Percentiles rank a stretch among this genome's conserved stretches.
These are phyloP conservation scores for Batillaria attramentaria DNA, from an alignment of 1,140 invertebrate species.

Conservation along the genomic window DNA sequence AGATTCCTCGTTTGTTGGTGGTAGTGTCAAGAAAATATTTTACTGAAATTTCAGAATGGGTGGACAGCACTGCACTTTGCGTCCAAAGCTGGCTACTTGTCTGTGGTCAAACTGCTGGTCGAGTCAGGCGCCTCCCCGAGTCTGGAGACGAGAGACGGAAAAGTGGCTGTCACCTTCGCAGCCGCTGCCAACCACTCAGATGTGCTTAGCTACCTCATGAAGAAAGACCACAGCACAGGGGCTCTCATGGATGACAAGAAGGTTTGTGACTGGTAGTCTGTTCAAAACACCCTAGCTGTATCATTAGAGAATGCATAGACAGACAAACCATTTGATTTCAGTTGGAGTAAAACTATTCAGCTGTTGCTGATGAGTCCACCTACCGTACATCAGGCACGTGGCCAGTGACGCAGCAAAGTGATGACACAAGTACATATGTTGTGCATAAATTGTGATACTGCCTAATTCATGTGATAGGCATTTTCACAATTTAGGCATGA, in stretches of 20 bases:
- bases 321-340: not conserved
- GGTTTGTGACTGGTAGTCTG: too few relatives aligned
- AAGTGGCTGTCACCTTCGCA: constrained; percentile 97
- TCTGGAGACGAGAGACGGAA: constrained; percentile 81
- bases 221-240: constrained; percentile 98
- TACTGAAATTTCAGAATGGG: constrained; percentile 76
- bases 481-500: too few relatives aligned
- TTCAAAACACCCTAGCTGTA: not conserved
- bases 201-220: constrained; percentile 95
- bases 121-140: constrained; percentile 96
- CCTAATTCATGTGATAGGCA: too few relatives aligned
- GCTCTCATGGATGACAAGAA: constrained; percentile 96
- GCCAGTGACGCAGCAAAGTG: too few relatives aligned
- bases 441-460: too few relatives aligned
- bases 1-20: too few relatives aligned
- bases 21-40: too few relatives aligned
- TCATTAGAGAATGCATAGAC: not conserved
- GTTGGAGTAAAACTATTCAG: not conserved
- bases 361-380: too few relatives aligned
- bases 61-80: constrained; percentile 98
- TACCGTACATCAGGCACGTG: too few relatives aligned
- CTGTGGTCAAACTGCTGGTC: constrained; percentile 94
- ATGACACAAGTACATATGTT: too few relatives aligned
- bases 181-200: constrained; percentile 96
- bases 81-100: constrained; percentile 92